Evolutionary conservation across 2,113 vertebrate species (phyloP), one percentile per base, ranked within the genome.

Genomic region (Myotis brandtii): DNA sequence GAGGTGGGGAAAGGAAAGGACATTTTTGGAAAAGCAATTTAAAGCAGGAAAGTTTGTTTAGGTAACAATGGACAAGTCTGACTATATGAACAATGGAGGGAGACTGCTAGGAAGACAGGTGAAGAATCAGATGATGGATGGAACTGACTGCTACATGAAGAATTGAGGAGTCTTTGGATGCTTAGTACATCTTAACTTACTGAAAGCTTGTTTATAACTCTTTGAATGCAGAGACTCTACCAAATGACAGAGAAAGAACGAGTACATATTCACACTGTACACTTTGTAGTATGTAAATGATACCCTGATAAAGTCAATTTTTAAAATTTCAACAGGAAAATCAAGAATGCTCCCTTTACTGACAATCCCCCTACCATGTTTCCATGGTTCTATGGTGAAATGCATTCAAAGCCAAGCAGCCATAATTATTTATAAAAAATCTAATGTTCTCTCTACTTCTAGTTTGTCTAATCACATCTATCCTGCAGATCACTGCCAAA

Each of bases 401-500:
- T 54, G 7, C 16, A 83, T 34, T 79, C 23, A 86, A 37, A 93
- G 54, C 52, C 46, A 83, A 82, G 12, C 11, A 1, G 12, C 54
- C 17, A 50, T 72, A 50, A 46, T 23, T 72, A 56, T 30, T 72
- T 84, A 69, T 12, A 91, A 81, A 81, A 69, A 43, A 27, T n/a
- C 37, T 8, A 34, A 43, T 21, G 4, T n/a, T 70, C 32, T 91
- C 18, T 25, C 21, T 86, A 67, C 16, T 6, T 46, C 46, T 13
- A 14, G 16, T 8, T 73, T 76, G 30, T 46, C 80, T 83, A n/a
- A 21, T 67, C 56, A 66, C 2, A 25, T 54, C 32, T 56, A 73
- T 75, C 23, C 40, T 84, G 50, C 18, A 70, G 21, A 93, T 40
- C 32, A 64, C n/a, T 75, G 34, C 46, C 70, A 95, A 95, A 91